These are phyloP conservation scores for Archegozetes longisetosus DNA, from an alignment of 1,140 invertebrate species.

Conservation along the genomic window DNA sequence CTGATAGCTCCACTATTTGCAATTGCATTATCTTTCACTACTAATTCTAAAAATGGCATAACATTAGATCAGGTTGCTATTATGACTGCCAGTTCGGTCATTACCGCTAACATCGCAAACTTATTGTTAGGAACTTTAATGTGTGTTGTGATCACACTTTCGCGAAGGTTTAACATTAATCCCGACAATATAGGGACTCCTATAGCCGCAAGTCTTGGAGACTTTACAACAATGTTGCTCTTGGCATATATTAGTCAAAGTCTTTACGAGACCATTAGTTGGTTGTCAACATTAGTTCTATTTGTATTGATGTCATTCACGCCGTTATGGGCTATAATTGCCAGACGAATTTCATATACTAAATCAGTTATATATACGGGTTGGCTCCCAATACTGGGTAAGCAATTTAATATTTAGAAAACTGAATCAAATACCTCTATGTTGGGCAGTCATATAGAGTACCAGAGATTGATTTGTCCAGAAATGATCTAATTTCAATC, in stretches of 20 bases:
- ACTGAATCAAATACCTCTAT: too few species aligned
- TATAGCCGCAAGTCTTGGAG: slow-evolving; percentile 84
- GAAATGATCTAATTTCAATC: too few species aligned
- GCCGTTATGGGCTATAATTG: slow-evolving; percentile 56
- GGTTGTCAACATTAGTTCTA: slow-evolving; percentile 2
- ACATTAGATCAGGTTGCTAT: slow-evolving; percentile 50
- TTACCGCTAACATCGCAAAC: slow-evolving; percentile 77
- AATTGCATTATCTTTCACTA: background rate
- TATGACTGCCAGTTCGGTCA: slow-evolving; percentile 66
- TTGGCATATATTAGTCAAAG: slow-evolving; percentile 8
- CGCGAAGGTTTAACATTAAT: slow-evolving; percentile 16
- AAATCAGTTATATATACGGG: slow-evolving; percentile 1
- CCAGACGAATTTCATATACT: slow-evolving; percentile 49
- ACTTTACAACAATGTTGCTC: slow-evolving; percentile 59
- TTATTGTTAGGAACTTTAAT: slow-evolving; percentile 14
- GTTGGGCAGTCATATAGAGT: too few species aligned
- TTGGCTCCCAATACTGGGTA: too few species aligned
- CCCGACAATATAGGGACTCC: slow-evolving; percentile 87
- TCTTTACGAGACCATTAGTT: slow-evolving; percentile 2
- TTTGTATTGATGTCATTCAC: slow-evolving; percentile 38
- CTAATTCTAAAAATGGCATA: background rate
- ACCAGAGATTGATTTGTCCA: too few species aligned
- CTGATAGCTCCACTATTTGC: background rate
- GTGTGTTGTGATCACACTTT: slow-evolving; percentile 11
- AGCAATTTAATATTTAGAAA: too few species aligned